Conservation (phyloP, 2,797 vertebrate species). For the Tolypeutes matacus region DNA sequence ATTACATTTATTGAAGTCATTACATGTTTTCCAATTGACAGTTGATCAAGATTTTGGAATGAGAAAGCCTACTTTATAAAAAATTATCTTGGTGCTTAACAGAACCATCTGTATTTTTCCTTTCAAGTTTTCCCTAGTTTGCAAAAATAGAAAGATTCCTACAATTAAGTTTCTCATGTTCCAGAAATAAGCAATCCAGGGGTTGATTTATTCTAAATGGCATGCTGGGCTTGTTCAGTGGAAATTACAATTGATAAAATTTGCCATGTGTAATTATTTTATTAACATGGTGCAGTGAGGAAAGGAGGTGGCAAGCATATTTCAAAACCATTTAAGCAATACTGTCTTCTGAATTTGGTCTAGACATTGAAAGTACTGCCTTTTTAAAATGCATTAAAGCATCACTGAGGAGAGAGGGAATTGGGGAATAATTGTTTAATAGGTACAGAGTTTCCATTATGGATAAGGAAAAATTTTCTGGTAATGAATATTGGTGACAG, state of each 20-base stretch:
- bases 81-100: not conserved
- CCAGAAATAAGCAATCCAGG: conserved; percentile 55
- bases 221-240: not conserved
- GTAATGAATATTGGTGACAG: no score
- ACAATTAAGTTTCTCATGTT: conserved; percentile 68
- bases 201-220: conserved; percentile 62
- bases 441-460: not conserved
- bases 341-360: not conserved
- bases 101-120: not conserved
- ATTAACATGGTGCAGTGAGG: conserved; percentile 51
- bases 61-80: not conserved
- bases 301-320: not conserved
- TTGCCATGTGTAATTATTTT: conserved; percentile 65
- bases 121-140: conserved; percentile 37
- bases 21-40: not conserved
- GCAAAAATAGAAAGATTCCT: conserved; percentile 64
- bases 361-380: not conserved
- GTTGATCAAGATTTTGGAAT: not conserved
- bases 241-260: conserved; percentile 68
- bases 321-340: conserved; percentile 38
- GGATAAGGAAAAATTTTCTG: no score
- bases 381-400: not conserved
- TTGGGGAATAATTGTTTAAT: not conserved
- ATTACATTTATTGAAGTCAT: not conserved
- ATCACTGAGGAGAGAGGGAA: rapidly evolving